Evolutionary conservation across 2,888 invertebrate species (phyloP).

Genomic region (Leucania comma): DNA sequence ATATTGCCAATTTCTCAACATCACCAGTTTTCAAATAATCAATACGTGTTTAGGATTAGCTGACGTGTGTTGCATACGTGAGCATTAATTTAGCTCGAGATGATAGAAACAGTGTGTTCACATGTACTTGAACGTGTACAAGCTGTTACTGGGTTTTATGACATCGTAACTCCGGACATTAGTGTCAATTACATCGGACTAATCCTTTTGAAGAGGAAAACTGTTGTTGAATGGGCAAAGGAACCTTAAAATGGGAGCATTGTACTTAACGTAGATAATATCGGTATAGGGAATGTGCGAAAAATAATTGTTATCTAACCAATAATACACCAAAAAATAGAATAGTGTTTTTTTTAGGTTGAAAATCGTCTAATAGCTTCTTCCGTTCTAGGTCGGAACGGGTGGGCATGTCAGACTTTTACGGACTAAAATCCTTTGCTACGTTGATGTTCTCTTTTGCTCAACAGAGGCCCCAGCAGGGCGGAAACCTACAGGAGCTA

Average conservation of each 20-base stretch:
- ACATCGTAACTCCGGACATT: constrained; percentile 56
- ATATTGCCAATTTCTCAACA: background rate
- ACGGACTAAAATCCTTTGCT: too few relatives aligned
- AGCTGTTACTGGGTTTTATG: constrained; percentile 57
- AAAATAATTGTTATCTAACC: too few relatives aligned
- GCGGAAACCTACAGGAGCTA: too few relatives aligned
- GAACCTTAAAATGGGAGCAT: constrained; percentile 5
- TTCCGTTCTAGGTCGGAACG: too few relatives aligned
- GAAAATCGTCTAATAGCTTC: too few relatives aligned
- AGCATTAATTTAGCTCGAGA: constrained; percentile 57
- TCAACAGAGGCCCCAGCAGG: too few relatives aligned
- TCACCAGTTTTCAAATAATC: constrained; percentile 47
- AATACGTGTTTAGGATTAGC: constrained; percentile 26
- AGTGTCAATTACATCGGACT: constrained; percentile 55
- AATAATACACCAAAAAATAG: too few relatives aligned
- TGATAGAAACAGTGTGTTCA: constrained; percentile 53
- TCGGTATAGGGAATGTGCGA: too few relatives aligned
- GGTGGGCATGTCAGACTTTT: too few relatives aligned
- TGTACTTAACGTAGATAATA: constrained; percentile 7
- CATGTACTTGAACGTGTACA: constrained; percentile 48
- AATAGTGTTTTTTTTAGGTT: too few relatives aligned
- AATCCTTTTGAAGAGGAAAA: constrained; percentile 28
- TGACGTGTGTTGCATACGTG: constrained; percentile 52
- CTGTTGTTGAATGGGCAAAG: constrained; percentile 18
- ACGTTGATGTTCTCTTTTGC: too few relatives aligned